Base-by-base conservation (phyloP, 2,113 vertebrate species). In the Pithys albifrons region DNA sequence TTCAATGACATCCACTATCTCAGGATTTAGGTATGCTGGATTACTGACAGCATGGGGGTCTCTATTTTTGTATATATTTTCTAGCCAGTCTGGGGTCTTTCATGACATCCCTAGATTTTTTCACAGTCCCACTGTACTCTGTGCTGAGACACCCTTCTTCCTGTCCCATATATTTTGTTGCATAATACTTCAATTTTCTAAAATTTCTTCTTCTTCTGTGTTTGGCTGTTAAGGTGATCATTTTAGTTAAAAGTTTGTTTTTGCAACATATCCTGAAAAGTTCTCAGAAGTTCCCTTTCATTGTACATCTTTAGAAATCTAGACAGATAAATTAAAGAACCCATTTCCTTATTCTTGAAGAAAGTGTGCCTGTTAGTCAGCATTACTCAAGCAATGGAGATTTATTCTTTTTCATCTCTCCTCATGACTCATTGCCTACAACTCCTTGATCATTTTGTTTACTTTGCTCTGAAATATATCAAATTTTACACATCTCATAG, bases 381-480 rank as follows among this genome's bases (percentile, higher is more conserved):
- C 11, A 65, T 72, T 76, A 89, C 10, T 31, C 52, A 73, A 76
- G 25, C 18, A 83, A 88, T 66, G 19, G 17, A 88, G 78, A 91
- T 82, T 59, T 48, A 51, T 79, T 87, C 41, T 48, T 92, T 96
- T 94, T 70, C 24, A 58, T 82, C 88, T 87, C 69, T 67, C 14
- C 39, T 86, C 22, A 48, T 90, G 74, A 91, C 24, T 81, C 72
- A 72, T 59, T 94, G 51, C 28, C 52, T 78, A 33, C 7, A 81
- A 79, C 13, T 48, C 49, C 66, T 62, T 89, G n/a, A 91, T 88
- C 2, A 65, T 72, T 75, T 70, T 88, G 18, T 87, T 81, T 91
- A 54, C 3, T 73, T 89, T 89, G 14, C n/a, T 65, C 16, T 81
- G 35, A 91, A 88, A 82, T 29, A 5, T 29, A 29, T 18, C 6